Conservation (phyloP, 2,113 vertebrate genomes). For the Tauraco erythrolophus region DNA sequence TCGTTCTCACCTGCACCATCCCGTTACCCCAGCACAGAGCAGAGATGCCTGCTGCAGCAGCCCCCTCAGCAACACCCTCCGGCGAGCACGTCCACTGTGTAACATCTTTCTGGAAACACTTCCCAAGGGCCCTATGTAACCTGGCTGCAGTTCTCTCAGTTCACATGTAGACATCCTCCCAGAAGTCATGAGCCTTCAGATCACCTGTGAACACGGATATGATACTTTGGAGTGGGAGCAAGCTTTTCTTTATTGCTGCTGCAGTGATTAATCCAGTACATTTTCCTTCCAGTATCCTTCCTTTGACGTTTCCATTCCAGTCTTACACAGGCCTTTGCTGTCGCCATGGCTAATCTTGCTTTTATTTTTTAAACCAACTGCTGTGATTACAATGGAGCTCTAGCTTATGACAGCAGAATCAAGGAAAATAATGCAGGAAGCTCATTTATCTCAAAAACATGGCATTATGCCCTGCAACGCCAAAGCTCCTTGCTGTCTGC, state of each 20-base stretch:
- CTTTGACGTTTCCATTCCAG: neutral
- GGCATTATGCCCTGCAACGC: neutral
- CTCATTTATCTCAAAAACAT: neutral
- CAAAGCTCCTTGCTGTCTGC: neutral
- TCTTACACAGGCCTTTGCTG: neutral
- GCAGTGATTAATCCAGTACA: accelerated
- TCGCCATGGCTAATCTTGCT: neutral
- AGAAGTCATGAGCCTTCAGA: neutral
- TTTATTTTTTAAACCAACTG: neutral
- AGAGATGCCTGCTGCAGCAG: neutral
- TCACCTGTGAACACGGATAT: neutral
- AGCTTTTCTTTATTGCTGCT: neutral
- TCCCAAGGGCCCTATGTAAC: neutral
- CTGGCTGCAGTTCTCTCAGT: neutral
- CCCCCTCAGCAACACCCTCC: neutral
- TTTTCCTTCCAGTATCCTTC: neutral
- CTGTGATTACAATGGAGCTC: neutral
- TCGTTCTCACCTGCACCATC: neutral
- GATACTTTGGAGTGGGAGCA: neutral
- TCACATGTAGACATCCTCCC: neutral
- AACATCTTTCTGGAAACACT: neutral
- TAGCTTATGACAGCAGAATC: neutral
- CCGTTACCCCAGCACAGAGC: accelerated
- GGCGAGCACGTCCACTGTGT: accelerated
- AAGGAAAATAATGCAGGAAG: neutral